phyloP scores from a whole-genome alignment of 2,888 invertebrate species.

The Mechanitis messenoides region DNA sequence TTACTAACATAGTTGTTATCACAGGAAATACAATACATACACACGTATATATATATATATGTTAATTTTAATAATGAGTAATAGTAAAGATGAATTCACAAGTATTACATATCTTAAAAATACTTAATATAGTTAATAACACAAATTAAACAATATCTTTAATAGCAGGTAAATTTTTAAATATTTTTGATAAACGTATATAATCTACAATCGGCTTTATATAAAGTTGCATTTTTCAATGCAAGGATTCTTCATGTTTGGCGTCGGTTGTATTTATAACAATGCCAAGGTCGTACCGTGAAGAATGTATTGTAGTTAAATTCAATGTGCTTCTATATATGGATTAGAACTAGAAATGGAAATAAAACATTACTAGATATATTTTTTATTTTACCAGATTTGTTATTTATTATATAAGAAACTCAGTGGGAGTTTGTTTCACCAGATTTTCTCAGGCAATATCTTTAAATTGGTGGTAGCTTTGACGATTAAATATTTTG shows the following conservation, averaged over 20 bases:
- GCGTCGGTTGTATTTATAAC: constrained; percentile 18
- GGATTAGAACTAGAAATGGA: background rate
- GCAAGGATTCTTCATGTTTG: constrained; percentile 8
- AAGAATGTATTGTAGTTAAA: constrained; percentile 17
- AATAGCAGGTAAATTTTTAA: background rate
- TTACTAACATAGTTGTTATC: too few relatives aligned
- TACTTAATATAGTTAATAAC: too few relatives aligned
- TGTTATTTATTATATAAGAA: background rate
- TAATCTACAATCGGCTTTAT: background rate
- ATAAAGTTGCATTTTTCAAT: background rate
- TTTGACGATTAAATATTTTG: too few relatives aligned
- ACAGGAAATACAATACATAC: too few relatives aligned
- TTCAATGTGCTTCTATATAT: constrained; percentile 1
- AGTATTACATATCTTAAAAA: too few relatives aligned
- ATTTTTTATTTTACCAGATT: background rate
- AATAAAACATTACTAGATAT: background rate
- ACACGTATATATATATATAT: too few relatives aligned
- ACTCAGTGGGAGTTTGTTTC: too few relatives aligned
- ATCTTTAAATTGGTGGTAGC: too few relatives aligned
- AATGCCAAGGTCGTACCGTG: constrained; percentile 23
- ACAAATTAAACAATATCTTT: too few relatives aligned
- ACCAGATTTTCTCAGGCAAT: too few relatives aligned
- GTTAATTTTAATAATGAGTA: too few relatives aligned
- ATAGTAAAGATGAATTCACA: too few relatives aligned
- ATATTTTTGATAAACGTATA: background rate